Base-by-base conservation (phyloP, 1,140 invertebrate genomes). In the Acarapis woodi region DNA sequence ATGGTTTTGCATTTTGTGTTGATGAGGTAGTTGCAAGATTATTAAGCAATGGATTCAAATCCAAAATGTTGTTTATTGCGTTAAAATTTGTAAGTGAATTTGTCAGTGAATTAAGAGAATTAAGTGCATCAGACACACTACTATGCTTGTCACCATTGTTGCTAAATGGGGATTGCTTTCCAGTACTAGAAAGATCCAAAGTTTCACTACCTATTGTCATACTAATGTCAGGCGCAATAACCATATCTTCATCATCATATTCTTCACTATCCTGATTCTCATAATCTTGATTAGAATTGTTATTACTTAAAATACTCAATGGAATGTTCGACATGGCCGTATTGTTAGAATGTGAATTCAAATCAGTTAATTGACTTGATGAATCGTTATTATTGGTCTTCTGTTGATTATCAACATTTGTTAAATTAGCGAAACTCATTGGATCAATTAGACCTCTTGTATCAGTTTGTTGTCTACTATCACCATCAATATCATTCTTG, bases 1-100 rank as follows among this genome's bases (percentile, higher is more conserved):
- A 26, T 47, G 48, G 32, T 45, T 44, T 44, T 42, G 44, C 3
- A 29, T 36, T 19, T 49, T 47, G 42, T 44, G n/a, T 14, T 10
- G 33, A 16, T 9, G 25, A 14, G 16, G 8, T 21, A 9, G 43
- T 20, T 30, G 21, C 4, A 12, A 22, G 1, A 4, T 33, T 47
- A 44, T 19, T 46, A 46, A 40, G 50, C 53, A 19, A 3, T 15
- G 22, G 25, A 5, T 15, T 8, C 12, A 29, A 14, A 2, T 29
- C n/a, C 15, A 45, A 46, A n/a, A n/a, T n/a, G n/a, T n/a, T n/a
- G n/a, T n/a, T n/a, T n/a, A 32, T 44, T 49, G n/a, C n/a, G n/a
- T n/a, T n/a, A n/a, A n/a, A n/a, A n/a, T n/a, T n/a, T n/a, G n/a
- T n/a, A n/a, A n/a, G n/a, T n/a, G n/a, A n/a, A n/a, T n/a, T n/a